Percentiles rank a stretch among this genome's conserved stretches.
Conservation (phyloP, 2,888 invertebrate species). For the Drosophila parthenogenetica region DNA sequence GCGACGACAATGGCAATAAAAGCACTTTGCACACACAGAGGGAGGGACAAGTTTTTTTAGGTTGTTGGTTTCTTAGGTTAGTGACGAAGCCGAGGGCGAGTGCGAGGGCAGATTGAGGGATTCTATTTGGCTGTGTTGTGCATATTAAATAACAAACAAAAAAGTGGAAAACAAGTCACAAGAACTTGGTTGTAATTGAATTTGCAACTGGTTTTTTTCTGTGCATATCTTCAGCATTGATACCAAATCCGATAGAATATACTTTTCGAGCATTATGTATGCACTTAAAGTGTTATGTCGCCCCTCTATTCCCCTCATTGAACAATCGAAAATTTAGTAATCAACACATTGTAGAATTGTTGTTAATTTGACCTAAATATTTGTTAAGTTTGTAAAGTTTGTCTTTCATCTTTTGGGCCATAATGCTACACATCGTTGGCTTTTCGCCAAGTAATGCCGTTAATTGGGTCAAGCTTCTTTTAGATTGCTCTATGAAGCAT, state of each 20-base stretch:
- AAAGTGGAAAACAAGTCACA: conserved; percentile 16
- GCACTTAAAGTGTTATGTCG: background rate
- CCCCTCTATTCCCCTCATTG: background rate
- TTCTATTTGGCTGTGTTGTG: conserved; percentile 63
- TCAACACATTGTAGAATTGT: conserved; percentile 49
- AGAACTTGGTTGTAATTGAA: conserved; percentile 52
- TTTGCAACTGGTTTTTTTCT: conserved; percentile 53
- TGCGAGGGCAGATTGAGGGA: background rate
- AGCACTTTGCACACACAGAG: conserved; percentile 35
- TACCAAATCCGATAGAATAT: conserved; percentile 27
- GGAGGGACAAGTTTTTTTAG: conserved; percentile 11
- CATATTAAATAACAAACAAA: conserved; percentile 65
- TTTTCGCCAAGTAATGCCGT: conserved; percentile 39
- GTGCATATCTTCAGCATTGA: conserved; percentile 24
- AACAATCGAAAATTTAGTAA: conserved; percentile 14
- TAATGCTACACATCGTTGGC: conserved; percentile 51
- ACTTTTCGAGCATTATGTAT: conserved; percentile 4
- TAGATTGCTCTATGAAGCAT: conserved; percentile 25
- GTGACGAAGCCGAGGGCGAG: background rate
- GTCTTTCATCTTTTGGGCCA: conserved; percentile 34
- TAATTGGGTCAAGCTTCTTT: conserved; percentile 51
- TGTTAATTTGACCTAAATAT: conserved; percentile 51
- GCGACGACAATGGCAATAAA: conserved; percentile 56
- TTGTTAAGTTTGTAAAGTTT: conserved; percentile 19
- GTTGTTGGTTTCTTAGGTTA: background rate